Percentiles rank a stretch among this genome's conserved stretches.
Conservation (phyloP, 2,113 vertebrate genomes). For the Ochotona curzoniae region DNA sequence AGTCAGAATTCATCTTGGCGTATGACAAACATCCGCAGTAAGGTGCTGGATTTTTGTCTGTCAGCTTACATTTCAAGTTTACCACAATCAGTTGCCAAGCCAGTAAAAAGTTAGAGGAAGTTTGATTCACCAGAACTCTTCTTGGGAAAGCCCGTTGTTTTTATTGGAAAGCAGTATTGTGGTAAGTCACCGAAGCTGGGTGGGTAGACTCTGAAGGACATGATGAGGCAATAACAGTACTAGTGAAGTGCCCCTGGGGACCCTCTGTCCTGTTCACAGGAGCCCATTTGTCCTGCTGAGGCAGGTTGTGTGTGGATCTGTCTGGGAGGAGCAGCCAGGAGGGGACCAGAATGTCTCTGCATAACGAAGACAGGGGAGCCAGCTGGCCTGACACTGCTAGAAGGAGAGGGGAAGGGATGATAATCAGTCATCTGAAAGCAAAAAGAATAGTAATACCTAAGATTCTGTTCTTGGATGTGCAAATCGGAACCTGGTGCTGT, state of each 20-base stretch:
- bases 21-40: not conserved
- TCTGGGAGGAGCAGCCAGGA: not conserved
- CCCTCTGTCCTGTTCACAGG: not conserved
- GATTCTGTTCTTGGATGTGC: not conserved
- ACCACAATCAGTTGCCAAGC: not conserved
- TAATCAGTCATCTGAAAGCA: not conserved
- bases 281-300: not conserved
- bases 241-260: not conserved
- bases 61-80: not conserved
- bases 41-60: not conserved
- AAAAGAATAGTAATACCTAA: not conserved
- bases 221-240: not conserved
- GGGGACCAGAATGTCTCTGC: not conserved
- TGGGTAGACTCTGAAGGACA: not conserved
- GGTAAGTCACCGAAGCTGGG: not conserved
- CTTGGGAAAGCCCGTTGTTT: not conserved
- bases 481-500: not conserved
- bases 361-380: not conserved
- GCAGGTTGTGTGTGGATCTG: not conserved
- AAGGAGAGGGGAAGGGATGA: not conserved
- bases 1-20: not conserved
- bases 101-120: not conserved
- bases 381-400: not conserved
- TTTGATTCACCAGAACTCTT: not conserved
- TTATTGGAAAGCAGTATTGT: slow-evolving; percentile 26